These are phyloP conservation scores for Polyodon spathula DNA, from an alignment of 2,113 vertebrate genomes.

Conservation along the genomic window DNA sequence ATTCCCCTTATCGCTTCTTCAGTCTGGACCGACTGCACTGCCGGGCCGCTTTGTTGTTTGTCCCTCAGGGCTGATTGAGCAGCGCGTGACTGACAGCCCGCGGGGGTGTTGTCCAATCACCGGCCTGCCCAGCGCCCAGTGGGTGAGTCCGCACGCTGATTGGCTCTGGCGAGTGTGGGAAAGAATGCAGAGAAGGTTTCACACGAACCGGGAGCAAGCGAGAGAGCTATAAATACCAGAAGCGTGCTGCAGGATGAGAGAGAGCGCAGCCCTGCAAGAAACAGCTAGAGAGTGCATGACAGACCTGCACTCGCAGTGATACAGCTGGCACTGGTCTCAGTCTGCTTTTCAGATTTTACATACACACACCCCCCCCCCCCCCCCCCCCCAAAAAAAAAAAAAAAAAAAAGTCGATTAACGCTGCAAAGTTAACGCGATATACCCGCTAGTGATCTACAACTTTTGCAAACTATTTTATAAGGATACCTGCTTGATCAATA, in stretches of 20 bases:
- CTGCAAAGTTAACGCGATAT: no score
- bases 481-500: background rate
- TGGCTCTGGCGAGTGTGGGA: conserved; percentile 83
- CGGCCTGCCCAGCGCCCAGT: conserved; percentile 52
- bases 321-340: no score
- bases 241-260: conserved; percentile 53
- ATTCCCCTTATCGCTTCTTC: conserved; percentile 47
- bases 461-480: no score
- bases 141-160: conserved; percentile 57
- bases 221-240: conserved; percentile 59
- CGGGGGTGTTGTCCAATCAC: conserved; percentile 59
- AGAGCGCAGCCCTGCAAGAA: conserved; percentile 17
- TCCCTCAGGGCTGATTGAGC: conserved; percentile 68
- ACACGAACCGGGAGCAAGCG: conserved; percentile 78
- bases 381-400: no score
- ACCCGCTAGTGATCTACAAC: no score
- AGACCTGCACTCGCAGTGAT: conserved; percentile 39
- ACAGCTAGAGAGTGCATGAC: conserved; percentile 36
- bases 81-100: conserved; percentile 80
- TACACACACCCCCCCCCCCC: no score
- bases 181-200: conserved; percentile 80
- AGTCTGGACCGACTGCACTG: conserved; percentile 33
- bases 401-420: no score
- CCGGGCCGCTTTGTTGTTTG: conserved; percentile 63
- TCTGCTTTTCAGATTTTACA: no score